Percentiles rank a stretch among this genome's conserved stretches.
These are phyloP conservation scores for Caenorhabditis panamensis DNA, from an alignment of 2,888 invertebrate genomes.

Conservation along the genomic window DNA sequence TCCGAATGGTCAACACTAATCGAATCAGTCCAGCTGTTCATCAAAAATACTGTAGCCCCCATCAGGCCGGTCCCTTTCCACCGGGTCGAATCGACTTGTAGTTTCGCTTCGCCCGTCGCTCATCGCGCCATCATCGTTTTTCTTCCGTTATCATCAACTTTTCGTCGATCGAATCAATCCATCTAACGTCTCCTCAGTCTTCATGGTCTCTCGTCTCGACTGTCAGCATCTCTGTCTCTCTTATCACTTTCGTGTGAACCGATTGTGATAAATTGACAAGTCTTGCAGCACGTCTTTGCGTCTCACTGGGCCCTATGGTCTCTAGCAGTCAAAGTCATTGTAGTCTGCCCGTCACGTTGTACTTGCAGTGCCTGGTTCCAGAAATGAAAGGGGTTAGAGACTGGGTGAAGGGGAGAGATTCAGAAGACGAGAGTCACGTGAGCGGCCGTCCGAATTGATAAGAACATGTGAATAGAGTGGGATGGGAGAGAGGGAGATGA, in stretches of 20 bases:
- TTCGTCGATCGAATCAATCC: not conserved
- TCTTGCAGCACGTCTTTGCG: not conserved
- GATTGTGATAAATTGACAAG: constrained; percentile 9
- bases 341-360: constrained; percentile 8
- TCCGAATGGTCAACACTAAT: constrained; percentile 18
- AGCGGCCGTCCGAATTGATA: constrained; percentile 25
- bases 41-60: not conserved
- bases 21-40: constrained; percentile 21
- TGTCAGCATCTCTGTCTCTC: constrained; percentile 1
- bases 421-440: constrained; percentile 32
- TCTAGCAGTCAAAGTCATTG: constrained; percentile 5
- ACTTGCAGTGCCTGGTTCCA: constrained; percentile 32
- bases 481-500: not conserved
- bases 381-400: constrained; percentile 12
- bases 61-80: not conserved
- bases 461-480: constrained; percentile 37
- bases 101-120: not conserved
- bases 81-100: not conserved
- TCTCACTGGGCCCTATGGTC: not conserved
- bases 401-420: constrained; percentile 4
- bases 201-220: not conserved
- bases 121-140: not conserved
- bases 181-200: not conserved
- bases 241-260: constrained; percentile 17
- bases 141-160: not conserved